Base-by-base conservation (phyloP, 1,140 invertebrate genomes). In the Aleiodes sp. region DNA sequence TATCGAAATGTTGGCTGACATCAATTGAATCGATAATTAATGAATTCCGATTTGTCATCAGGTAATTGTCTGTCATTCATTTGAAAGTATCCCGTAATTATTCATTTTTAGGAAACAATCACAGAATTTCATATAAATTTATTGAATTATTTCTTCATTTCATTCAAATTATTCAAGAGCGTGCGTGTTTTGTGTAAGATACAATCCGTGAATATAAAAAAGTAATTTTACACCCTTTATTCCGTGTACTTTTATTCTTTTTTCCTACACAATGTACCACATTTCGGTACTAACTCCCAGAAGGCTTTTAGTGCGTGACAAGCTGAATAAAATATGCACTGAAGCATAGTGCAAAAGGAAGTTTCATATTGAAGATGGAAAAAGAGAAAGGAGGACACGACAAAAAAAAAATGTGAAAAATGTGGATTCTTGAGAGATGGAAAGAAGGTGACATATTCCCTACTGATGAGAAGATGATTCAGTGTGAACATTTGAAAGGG, bases 11-110 rank as follows among this genome's bases (percentile, higher is more conserved):
- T 64, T 26, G 12, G n/a, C 26, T 39, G 21, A 19, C 37, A 28
- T 21, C 19, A 64, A 64, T 64, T 64, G n/a, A 43, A 41, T 64
- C 39, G 24, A 43, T 39, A 37, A 39, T 62, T 64, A 64, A 64
- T 64, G 16, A 37, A 41, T 62, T 14, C 21, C 39, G 39, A 43
- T 43, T 43, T 43, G 39, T 16, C 12, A n/a, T n/a, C n/a, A n/a
- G n/a, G n/a, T n/a, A n/a, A n/a, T n/a, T n/a, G n/a, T n/a, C n/a
- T n/a, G n/a, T n/a, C n/a, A n/a, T n/a, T n/a, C n/a, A n/a, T n/a
- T n/a, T n/a, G n/a, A n/a, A n/a, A n/a, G n/a, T n/a, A n/a, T n/a
- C n/a, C n/a, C n/a, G n/a, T n/a, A n/a, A n/a, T n/a, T n/a, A n/a
- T n/a, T n/a, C n/a, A n/a, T n/a, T n/a, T n/a, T n/a, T n/a, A n/a